Conservation (phyloP, 2,888 invertebrate genomes). For the Rambutsinella grinnellia region DNA sequence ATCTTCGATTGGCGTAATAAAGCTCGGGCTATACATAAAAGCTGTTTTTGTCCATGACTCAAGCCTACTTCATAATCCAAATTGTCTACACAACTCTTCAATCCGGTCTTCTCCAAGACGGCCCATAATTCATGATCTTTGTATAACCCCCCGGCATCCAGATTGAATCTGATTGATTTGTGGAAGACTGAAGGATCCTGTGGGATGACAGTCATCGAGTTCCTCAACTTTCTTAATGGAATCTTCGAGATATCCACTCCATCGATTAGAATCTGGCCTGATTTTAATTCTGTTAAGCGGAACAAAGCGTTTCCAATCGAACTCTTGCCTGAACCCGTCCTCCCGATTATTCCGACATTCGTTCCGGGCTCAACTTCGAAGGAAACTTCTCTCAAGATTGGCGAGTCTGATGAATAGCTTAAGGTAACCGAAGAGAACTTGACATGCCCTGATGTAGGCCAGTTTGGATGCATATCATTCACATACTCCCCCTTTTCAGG, state of each 20-base stretch:
- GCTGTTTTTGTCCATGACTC: slow-evolving; percentile 75
- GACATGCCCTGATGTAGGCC: slow-evolving; percentile 73
- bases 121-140: slow-evolving; percentile 70
- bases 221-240: slow-evolving; percentile 72
- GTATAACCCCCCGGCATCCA: slow-evolving; percentile 70
- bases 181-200: slow-evolving; percentile 77
- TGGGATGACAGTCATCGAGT: slow-evolving; percentile 73
- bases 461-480: slow-evolving; percentile 68
- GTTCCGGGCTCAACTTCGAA: slow-evolving; percentile 73
- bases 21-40: slow-evolving; percentile 76
- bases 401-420: slow-evolving; percentile 70
- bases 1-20: slow-evolving; percentile 72
- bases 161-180: slow-evolving; percentile 70
- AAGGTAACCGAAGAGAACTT: slow-evolving; percentile 72
- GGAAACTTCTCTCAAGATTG: slow-evolving; percentile 73
- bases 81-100: slow-evolving; percentile 70
- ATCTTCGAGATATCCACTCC: slow-evolving; percentile 71
- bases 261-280: slow-evolving; percentile 73
- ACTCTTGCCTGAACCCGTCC: slow-evolving; percentile 73
- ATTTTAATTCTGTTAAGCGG: slow-evolving; percentile 73
- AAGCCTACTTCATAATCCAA: slow-evolving; percentile 73
- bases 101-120: slow-evolving; percentile 71
- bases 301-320: slow-evolving; percentile 74
- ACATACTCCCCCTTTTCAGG: neutral
- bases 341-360: slow-evolving; percentile 74